Base-by-base conservation (phyloP, 2,888 invertebrate species). In the Ornithoptera priamus region DNA sequence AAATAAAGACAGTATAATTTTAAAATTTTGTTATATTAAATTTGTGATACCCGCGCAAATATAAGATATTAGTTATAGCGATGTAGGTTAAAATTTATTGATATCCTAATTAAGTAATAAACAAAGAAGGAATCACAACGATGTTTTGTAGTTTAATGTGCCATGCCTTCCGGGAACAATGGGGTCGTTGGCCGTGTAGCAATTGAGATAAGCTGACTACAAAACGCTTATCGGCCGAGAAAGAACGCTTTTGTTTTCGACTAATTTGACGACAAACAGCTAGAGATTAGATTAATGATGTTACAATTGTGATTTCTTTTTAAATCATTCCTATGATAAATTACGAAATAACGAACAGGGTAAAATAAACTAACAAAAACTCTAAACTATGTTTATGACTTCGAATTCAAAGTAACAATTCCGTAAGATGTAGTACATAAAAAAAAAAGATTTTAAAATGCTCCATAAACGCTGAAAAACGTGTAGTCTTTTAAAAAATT, bases 171-270 rank as follows among this genome's bases (percentile, higher is more conserved):
- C 82, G 83, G 87, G 86, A 82, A 78, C 79, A 69, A 72, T 69
- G 80, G 80, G 90, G 89, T 90, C 87, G 80, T 68, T 83, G 90
- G 87, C 90, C 92, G 87, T 67, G 77, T 92, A 92, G 92, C 92
- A 82, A 81, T 71, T 67, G 73, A 87, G 90, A 92, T 92, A 91
- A 90, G 86, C 81, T 80, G 76, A 77, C 88, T 84, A 85, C 86
- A 78, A 84, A 84, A 82, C 81, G 81, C 82, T 90, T 90, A 90
- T 90, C 89, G 84, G 76, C 80, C 83, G 84, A 85, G 87, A 89
- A 88, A 87, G 87, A 87, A 83, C 79, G 84, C 85, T 84, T 87
- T 89, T 90, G 90, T 91, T 91, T 89, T 89, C 84, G 78, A 85
- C 85, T 78, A 83, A 85, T 87, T 87, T 78, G 82, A 85, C 84